Conservation (phyloP, 2,888 invertebrate species). For the Cataglyphis cursor region DNA sequence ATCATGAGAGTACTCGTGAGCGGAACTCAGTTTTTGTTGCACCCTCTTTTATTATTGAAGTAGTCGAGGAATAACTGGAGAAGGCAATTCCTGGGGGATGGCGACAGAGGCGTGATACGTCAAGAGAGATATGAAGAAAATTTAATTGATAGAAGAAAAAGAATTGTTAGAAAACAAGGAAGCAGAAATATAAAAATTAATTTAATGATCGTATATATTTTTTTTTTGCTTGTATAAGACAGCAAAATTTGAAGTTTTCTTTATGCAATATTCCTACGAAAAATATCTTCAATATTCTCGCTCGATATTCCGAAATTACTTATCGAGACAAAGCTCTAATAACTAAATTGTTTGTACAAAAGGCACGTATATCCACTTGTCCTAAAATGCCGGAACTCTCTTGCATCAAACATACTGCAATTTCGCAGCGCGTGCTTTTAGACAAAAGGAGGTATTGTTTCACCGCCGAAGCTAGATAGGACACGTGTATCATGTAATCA, state of each 20-base stretch:
- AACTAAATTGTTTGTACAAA: conserved; percentile 26
- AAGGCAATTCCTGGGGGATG: not conserved
- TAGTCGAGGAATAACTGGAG: conserved; percentile 22
- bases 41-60: conserved; percentile 57
- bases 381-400: conserved; percentile 9
- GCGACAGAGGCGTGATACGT: not conserved
- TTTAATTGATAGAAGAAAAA: not conserved
- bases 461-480: conserved; percentile 76
- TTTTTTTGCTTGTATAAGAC: not conserved
- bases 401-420: conserved; percentile 32
- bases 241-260: not conserved
- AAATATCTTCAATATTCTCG: not conserved
- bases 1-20: conserved; percentile 69
- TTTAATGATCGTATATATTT: not conserved
- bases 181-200: not conserved
- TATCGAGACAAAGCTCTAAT: not conserved
- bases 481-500: conserved; percentile 82
- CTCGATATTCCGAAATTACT: not conserved
- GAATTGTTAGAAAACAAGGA: not conserved
- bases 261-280: not conserved
- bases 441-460: conserved; percentile 77
- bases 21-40: conserved; percentile 63
- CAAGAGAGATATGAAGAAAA: not conserved
- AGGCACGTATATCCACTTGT: conserved; percentile 33
- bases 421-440: conserved; percentile 63